These are phyloP conservation scores for Apogon talboti DNA, from an alignment of 2,797 vertebrate species.

Conservation along the genomic window DNA sequence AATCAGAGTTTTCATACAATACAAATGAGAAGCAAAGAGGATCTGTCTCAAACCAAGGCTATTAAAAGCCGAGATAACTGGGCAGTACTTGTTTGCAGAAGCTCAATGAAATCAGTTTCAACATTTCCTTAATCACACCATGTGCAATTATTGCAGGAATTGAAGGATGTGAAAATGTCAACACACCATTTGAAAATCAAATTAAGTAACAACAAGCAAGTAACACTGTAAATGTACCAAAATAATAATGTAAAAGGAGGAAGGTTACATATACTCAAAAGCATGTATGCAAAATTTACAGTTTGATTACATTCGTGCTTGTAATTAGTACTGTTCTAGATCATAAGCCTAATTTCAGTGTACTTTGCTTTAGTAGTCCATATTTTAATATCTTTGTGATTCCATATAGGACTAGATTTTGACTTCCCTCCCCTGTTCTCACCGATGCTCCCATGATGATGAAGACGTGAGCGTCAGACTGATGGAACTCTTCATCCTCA, in stretches of 20 bases:
- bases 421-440: slow-evolving; percentile 57
- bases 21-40: slow-evolving; percentile 40
- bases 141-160: slow-evolving; percentile 43
- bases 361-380: not conserved
- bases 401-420: not conserved
- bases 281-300: too few relatives aligned
- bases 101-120: slow-evolving; percentile 63
- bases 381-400: not conserved
- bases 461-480: slow-evolving; percentile 88
- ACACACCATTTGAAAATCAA: slow-evolving; percentile 17
- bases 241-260: not conserved
- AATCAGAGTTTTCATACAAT: not conserved
- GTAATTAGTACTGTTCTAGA: not conserved
- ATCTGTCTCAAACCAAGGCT: slow-evolving; percentile 26
- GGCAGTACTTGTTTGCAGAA: slow-evolving; percentile 65
- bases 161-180: slow-evolving; percentile 31
- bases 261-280: not conserved
- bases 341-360: not conserved
- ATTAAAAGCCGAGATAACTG: slow-evolving; percentile 34
- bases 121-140: slow-evolving; percentile 53
- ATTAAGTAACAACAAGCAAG: too few relatives aligned
- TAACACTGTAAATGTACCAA: slow-evolving; percentile 7
- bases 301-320: not conserved
- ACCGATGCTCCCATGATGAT: slow-evolving; percentile 95
- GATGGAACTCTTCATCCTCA: slow-evolving; percentile 86